phyloP scores from a whole-genome alignment of 2,888 invertebrate species.

The Mythimna albipuncta region DNA sequence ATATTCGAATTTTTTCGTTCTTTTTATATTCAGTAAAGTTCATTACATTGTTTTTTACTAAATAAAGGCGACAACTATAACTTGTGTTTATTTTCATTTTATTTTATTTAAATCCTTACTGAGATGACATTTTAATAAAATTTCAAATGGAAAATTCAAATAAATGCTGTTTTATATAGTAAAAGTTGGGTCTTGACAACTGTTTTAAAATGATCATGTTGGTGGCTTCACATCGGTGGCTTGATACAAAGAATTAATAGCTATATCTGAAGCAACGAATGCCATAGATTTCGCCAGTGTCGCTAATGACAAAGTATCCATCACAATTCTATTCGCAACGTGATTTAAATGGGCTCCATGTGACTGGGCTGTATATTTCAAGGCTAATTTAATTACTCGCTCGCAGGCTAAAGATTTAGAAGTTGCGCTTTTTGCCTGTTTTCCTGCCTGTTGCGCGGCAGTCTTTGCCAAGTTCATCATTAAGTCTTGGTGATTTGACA shows the following conservation, averaged over 20 bases:
- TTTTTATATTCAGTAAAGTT: neutral
- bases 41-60: neutral
- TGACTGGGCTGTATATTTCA: slow-evolving; percentile 87
- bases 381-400: slow-evolving; percentile 83
- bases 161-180: neutral
- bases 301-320: slow-evolving; percentile 85
- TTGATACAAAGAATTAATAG: slow-evolving; percentile 87
- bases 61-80: slow-evolving; percentile 31
- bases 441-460: slow-evolving; percentile 88
- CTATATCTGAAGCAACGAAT: slow-evolving; percentile 87
- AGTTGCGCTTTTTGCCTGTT: slow-evolving; percentile 86
- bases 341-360: slow-evolving; percentile 86
- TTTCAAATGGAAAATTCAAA: neutral
- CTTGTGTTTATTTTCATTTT: slow-evolving; percentile 17
- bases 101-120: slow-evolving; percentile 10
- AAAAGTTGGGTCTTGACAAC: neutral
- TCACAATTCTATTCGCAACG: slow-evolving; percentile 86
- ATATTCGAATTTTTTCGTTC: neutral
- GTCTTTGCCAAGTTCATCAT: slow-evolving; percentile 89
- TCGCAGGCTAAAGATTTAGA: slow-evolving; percentile 86
- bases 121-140: neutral
- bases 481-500: slow-evolving; percentile 86
- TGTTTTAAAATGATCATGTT: slow-evolving; percentile 64
- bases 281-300: slow-evolving; percentile 88
- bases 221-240: slow-evolving; percentile 87